These are phyloP conservation scores for Ochotona curzoniae DNA, from an alignment of 2,113 vertebrate genomes.

Conservation along the genomic window DNA sequence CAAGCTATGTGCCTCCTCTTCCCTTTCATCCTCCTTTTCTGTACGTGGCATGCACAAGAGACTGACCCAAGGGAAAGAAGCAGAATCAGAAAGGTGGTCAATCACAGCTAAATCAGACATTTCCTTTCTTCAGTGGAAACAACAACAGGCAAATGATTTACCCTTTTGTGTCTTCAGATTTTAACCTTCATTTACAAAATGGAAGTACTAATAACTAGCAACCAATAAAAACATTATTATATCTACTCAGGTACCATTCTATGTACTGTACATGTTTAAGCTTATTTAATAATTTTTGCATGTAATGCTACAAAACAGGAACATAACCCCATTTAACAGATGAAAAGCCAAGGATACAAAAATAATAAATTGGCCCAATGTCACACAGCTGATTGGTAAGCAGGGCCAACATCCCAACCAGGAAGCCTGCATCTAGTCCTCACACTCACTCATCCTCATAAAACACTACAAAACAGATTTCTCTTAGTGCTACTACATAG, in stretches of 20 bases:
- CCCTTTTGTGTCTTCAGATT: not conserved
- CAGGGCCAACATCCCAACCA: slow-evolving; percentile 12
- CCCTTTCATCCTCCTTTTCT: not conserved
- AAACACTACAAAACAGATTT: slow-evolving; percentile 40
- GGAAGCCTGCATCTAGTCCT: not conserved
- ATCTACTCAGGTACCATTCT: not conserved
- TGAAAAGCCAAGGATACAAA: not conserved
- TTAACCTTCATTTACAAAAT: slow-evolving; percentile 20
- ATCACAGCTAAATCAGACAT: not conserved
- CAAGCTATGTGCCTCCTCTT: not conserved
- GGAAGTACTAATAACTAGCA: not conserved
- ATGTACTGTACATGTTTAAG: not conserved
- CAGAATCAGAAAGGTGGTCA: not conserved
- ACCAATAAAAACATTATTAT: not conserved
- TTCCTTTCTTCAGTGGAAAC: not conserved
- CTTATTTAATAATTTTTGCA: not conserved
- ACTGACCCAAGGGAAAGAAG: not conserved
- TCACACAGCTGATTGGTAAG: not conserved
- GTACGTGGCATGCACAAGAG: not conserved
- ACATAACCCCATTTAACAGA: not conserved
- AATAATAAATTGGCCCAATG: slow-evolving; percentile 10
- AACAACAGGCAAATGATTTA: not conserved
- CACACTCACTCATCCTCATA: not conserved
- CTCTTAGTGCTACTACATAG: not conserved
- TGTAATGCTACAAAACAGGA: not conserved